Evolutionary conservation across 23 tunicate species (phyloP), one percentile per base, ranked within the genome.

Genomic region (Ascidia mentula): DNA sequence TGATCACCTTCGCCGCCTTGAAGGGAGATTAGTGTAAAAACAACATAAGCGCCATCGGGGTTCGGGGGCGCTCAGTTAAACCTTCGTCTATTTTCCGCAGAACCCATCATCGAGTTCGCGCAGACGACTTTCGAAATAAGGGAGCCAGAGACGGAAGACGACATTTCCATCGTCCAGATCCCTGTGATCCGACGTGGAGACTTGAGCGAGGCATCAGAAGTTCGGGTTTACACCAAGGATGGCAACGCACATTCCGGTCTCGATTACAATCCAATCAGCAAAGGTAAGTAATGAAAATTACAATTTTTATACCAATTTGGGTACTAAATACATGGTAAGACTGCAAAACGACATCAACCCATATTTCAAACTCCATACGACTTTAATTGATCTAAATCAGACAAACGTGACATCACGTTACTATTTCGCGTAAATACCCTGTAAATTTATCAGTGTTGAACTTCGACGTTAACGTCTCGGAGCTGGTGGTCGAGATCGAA

Each of bases 181-280:
- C 86, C 92, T 0, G 88, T 95, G 24, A 40, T 90, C 9, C 78
- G 99, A 9, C 85, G 75, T 15, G 99, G 99, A 12, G 99, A 95
- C 70, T 36, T 38, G 37, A 73, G 89, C 20, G 40, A 90, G 40
- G 69, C 88, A 39, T 90, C 95, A 0, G 74, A 69, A 13, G 92
- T 90, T 34, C 69, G 99, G 53, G 60, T 95, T 60, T 90, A 60
- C 91, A 95, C 99, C 38, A 95, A 90, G 79, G 96, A 95, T 69
- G 99, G 99, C 17, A 95, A 95, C 85, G 99, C 99, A 6, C 87
- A 86, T 35, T 90, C 96, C 0, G 92, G 96, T 22, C 84, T 75
- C 46, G 99, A 95, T 46, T 95, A 95, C 83, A 90, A 87, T 71
- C 96, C 99, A 0, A 81, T 95, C 59, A 89, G 96, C 84, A 90